Base-by-base conservation (phyloP, 2,888 invertebrate genomes). In the Arrhopalites spinosus region DNA sequence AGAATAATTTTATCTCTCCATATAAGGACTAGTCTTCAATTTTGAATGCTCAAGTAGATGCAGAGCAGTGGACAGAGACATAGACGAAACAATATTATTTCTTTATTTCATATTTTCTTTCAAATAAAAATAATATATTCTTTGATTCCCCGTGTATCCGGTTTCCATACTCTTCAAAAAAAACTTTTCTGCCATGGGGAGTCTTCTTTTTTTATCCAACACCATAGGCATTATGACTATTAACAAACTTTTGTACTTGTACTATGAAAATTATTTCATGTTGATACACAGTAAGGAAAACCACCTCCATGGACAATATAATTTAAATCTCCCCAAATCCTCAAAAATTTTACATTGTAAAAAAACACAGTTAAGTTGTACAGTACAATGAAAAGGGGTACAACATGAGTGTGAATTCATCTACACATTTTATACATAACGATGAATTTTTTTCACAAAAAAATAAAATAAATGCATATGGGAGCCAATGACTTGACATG, bases 161-260 rank as follows among this genome's bases (percentile, higher is more conserved):
- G 59, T 59, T 59, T 59, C 59, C 59, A 59, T 59, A 59, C 25
- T 59, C 25, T 25, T 59, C 59, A 23, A 53, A n/a, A 53, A 59
- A 23, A 25, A 25, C 27, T 25, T 59, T 59, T 59, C 59, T 59
- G 59, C 27, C 59, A 59, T 59, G 59, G 59, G 59, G 59, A 59
- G 59, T 59, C 59, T 27, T 36, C 36, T 36, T 3, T 36, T 11
- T 36, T 3, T n/a, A n/a, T n/a, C n/a, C n/a, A n/a, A n/a, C n/a
- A n/a, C n/a, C n/a, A n/a, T n/a, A n/a, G n/a, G n/a, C n/a, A n/a
- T n/a, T n/a, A n/a, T n/a, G n/a, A n/a, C n/a, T n/a, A n/a, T n/a
- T n/a, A n/a, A n/a, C n/a, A n/a, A n/a, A n/a, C n/a, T n/a, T n/a
- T n/a, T n/a, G n/a, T n/a, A n/a, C n/a, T n/a, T n/a, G n/a, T n/a